phyloP scores from a whole-genome alignment of 2,888 invertebrate species.

The Latrodectus elegans region DNA sequence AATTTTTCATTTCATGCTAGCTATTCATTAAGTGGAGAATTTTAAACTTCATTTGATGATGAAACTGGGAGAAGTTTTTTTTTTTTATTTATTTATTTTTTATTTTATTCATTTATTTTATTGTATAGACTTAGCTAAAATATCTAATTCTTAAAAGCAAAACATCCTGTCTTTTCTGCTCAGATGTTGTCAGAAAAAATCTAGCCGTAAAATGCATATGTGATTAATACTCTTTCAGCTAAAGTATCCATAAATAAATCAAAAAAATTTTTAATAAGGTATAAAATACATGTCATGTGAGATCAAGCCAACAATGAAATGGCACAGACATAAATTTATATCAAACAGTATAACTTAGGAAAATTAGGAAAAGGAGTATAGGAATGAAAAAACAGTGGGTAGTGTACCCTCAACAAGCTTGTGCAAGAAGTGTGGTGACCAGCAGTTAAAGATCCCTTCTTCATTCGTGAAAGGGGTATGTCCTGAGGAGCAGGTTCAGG shows the following conservation, averaged over 20 bases:
- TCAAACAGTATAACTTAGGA: slow-evolving; percentile 25
- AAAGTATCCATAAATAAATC: not conserved
- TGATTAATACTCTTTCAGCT: no score
- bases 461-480: slow-evolving; percentile 73
- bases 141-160: no score
- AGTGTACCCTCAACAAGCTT: slow-evolving; percentile 71
- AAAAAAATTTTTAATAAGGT: not conserved
- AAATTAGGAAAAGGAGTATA: slow-evolving; percentile 45
- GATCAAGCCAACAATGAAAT: slow-evolving; percentile 38
- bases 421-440: slow-evolving; percentile 70
- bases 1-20: no score
- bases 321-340: slow-evolving; percentile 38
- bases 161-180: no score
- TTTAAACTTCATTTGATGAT: no score
- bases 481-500: slow-evolving; percentile 90
- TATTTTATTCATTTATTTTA: no score
- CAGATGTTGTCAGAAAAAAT: no score
- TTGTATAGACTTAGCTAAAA: no score
- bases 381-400: slow-evolving; percentile 65
- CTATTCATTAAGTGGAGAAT: no score
- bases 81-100: no score
- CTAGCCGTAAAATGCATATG: no score
- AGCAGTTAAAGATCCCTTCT: slow-evolving; percentile 70
- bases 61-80: no score
- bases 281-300: slow-evolving; percentile 18